phyloP scores from a whole-genome alignment of 1,140 invertebrate genomes.

The Asbolus verrucosus region DNA sequence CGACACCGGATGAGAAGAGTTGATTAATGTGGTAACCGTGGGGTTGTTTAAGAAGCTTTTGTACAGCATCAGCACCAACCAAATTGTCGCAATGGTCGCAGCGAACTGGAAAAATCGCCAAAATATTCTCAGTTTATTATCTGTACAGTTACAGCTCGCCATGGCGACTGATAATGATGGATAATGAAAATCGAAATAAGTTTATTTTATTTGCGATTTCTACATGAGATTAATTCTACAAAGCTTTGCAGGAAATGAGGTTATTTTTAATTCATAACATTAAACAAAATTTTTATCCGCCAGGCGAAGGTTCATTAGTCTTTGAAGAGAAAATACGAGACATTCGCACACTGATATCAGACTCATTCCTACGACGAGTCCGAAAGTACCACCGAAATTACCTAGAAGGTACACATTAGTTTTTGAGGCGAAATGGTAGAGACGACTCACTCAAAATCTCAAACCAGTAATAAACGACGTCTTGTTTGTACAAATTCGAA shows the following conservation, averaged over 20 bases:
- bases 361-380: not conserved
- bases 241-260: no score
- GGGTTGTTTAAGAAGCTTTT: slow-evolving; percentile 1
- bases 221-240: no score
- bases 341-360: not conserved
- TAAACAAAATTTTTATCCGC: no score
- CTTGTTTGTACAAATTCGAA: not conserved
- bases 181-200: no score
- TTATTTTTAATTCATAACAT: no score
- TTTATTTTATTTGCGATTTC: no score
- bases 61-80: not conserved
- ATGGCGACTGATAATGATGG: no score
- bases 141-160: no score
- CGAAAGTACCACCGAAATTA: slow-evolving; percentile 1
- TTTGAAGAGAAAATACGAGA: no score
- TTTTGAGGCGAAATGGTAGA: no score
- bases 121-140: no score
- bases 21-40: slow-evolving; percentile 12
- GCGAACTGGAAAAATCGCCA: not conserved
- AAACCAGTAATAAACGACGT: not conserved
- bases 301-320: no score
- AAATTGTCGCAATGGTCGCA: not conserved
- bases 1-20: not conserved
- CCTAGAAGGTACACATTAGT: not conserved
- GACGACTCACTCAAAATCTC: not conserved